Evolutionary conservation across 2,113 vertebrate species (phyloP), one percentile per base, ranked within the genome.

Genomic region (Oriolus oriolus): DNA sequence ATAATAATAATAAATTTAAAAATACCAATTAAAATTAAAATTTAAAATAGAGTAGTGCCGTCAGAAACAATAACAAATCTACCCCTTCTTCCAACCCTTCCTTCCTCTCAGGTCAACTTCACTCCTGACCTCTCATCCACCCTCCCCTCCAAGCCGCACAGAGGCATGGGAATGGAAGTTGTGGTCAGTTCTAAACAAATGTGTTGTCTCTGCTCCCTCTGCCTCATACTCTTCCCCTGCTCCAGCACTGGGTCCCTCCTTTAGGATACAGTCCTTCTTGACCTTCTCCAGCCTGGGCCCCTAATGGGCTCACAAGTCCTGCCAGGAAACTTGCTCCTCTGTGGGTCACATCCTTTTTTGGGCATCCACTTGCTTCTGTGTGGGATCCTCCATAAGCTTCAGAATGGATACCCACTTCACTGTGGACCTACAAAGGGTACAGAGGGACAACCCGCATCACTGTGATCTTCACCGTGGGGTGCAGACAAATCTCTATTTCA

Each of bases 161-260:
- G 11, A 15, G 12, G 2, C 6, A 41, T n/a, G 16, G 9, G 27
- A 73, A 63, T 24, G 13, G 54, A 57, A 17, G 7, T 47, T n/a
- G 5, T 1, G 1, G 35, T 56, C 52, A n/a, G 11, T 57, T 63
- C 17, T 20, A 41, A 37, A 57, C 5, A 71, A 41, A 41, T 10
- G 19, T 5, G 7, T n/a, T 14, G 6, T 39, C 8, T 64, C 31
- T 54, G 11, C 28, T 75, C 9, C n/a, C 84, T 74, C 30, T 12
- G 79, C 10, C 7, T 82, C 41, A 28, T 35, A 19, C 13, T 76
- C 35, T 80, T 88, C 33, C 7, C 2, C 13, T 54, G 24, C 16
- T 71, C 47, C 47, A 35, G 8, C 1, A 1, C 8, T 2, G 11
- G 2, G 8, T 44, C 9, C 27, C 7, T 70, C 17, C n/a, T 22